These are phyloP conservation scores for Salvelinus fontinalis DNA, from an alignment of 2,113 vertebrate genomes.

Conservation along the genomic window DNA sequence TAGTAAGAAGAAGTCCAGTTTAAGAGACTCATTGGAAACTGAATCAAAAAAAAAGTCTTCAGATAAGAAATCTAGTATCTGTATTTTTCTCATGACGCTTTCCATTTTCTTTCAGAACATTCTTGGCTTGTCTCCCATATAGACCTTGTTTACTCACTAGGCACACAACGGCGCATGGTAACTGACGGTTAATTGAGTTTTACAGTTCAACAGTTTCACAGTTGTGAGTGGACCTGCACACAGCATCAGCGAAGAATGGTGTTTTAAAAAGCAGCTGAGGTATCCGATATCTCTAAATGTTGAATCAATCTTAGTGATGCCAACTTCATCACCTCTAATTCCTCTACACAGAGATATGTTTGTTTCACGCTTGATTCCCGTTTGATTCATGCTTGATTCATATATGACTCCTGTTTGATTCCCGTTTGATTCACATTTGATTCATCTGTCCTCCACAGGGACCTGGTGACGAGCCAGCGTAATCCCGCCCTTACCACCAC, in stretches of 20 bases:
- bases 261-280: neutral
- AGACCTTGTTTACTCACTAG: neutral
- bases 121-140: neutral
- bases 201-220: neutral
- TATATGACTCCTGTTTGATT: too few relatives aligned
- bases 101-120: neutral
- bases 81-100: neutral
- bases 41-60: neutral
- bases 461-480: slow-evolving; percentile 88
- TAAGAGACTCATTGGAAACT: neutral
- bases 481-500: slow-evolving; percentile 71
- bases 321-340: too few relatives aligned
- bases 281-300: neutral
- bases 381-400: too few relatives aligned
- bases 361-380: too few relatives aligned
- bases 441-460: slow-evolving; percentile 66
- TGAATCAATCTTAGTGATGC: too few relatives aligned
- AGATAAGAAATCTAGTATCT: neutral
- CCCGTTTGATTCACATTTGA: too few relatives aligned
- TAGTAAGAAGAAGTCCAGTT: neutral
- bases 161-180: neutral
- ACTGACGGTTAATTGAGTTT: neutral
- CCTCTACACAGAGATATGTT: too few relatives aligned
- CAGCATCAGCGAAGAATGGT: neutral
- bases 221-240: neutral